Evolutionary conservation across 2,113 vertebrate genomes (phyloP).

Genomic region (Semnornis frantzii): DNA sequence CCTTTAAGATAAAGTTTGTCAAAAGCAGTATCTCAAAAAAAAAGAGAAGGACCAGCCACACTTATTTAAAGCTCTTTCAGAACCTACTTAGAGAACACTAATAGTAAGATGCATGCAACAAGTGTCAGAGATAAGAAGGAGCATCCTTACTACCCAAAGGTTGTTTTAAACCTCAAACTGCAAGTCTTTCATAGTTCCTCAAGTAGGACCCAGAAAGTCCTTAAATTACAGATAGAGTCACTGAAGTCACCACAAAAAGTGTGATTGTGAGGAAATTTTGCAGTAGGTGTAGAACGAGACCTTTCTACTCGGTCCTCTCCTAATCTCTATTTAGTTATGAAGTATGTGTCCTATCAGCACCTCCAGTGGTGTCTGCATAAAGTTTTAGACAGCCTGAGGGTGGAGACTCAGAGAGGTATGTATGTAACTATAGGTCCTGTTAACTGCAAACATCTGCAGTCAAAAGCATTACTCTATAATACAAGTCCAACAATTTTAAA

Average conservation of each 20-base stretch:
- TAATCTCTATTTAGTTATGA: neutral
- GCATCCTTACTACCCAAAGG: neutral
- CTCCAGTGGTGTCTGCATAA: neutral
- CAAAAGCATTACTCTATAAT: neutral
- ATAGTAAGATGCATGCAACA: neutral
- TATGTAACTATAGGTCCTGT: neutral
- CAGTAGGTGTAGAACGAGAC: neutral
- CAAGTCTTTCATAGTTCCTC: neutral
- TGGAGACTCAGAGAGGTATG: neutral
- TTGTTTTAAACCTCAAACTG: neutral
- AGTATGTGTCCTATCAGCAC: neutral
- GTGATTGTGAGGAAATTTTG: neutral
- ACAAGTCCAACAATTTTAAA: neutral
- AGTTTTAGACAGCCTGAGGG: neutral
- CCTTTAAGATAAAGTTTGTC: neutral
- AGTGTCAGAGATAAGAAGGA: neutral
- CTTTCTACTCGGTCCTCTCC: neutral
- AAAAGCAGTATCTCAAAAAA: neutral
- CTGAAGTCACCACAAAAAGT: neutral
- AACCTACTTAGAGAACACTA: neutral
- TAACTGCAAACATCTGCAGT: neutral
- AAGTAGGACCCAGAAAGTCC: neutral
- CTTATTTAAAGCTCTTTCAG: neutral
- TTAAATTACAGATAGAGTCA: neutral
- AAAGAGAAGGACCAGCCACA: rapidly evolving